These are phyloP conservation scores for Lycopodina hypogea DNA, from an alignment of 37 sponge, comb jelly and placozoan genomes.

Conservation along the genomic window DNA sequence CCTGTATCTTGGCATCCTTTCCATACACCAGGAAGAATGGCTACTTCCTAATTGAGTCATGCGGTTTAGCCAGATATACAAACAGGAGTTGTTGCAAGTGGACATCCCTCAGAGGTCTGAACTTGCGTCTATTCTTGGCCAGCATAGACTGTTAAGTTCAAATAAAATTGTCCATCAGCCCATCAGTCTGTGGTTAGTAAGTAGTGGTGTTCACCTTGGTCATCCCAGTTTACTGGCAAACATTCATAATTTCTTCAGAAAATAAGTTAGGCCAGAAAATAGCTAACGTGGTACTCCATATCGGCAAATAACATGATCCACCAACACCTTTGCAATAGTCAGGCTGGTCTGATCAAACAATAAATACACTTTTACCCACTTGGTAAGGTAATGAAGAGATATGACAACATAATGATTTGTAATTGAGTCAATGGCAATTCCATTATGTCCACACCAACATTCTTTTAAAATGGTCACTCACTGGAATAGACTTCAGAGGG, in stretches of 20 bases:
- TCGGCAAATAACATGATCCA: slow-evolving; percentile 13
- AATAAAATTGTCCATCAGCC: slow-evolving; percentile 22
- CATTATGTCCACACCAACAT: slow-evolving; percentile 20
- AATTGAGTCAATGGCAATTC: not conserved
- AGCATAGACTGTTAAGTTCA: slow-evolving; percentile 24
- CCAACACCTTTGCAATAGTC: slow-evolving; percentile 11
- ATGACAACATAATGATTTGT: slow-evolving; percentile 20
- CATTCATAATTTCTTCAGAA: not conserved
- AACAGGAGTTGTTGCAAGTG: slow-evolving; percentile 7
- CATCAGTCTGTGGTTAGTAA: slow-evolving; percentile 23
- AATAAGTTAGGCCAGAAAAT: slow-evolving; percentile 11
- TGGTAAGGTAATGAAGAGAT: slow-evolving; percentile 14
- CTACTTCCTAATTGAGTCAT: slow-evolving; percentile 16
- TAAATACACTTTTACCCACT: slow-evolving; percentile 10
- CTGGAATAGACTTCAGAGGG: slow-evolving; percentile 18
- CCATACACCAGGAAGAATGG: slow-evolving; percentile 54
- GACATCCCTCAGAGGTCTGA: not conserved
- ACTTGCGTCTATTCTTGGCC: not conserved
- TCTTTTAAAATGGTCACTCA: slow-evolving; percentile 9
- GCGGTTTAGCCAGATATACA: slow-evolving; percentile 16
- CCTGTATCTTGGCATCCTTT: slow-evolving; percentile 31
- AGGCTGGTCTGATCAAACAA: too few species aligned
- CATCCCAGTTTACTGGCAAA: slow-evolving; percentile 15
- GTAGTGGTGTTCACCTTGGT: slow-evolving; percentile 24
- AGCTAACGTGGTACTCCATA: slow-evolving; percentile 26